Conservation (phyloP, 2,797 vertebrate species). For the Orestias chungarensis region DNA sequence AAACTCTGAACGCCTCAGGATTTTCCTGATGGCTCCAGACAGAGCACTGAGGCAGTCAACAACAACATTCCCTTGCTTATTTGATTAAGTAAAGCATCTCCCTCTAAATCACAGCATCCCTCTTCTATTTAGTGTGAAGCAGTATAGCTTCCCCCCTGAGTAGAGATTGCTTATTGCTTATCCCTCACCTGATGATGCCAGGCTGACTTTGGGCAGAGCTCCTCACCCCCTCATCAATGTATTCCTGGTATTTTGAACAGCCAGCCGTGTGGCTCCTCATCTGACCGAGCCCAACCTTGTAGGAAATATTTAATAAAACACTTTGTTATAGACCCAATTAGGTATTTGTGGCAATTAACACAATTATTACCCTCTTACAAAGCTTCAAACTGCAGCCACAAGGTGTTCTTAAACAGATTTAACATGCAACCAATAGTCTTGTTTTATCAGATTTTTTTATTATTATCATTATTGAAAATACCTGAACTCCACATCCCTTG, state of each 20-base stretch:
- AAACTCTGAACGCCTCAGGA: too few relatives aligned
- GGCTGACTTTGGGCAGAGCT: conserved; percentile 89
- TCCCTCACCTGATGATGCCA: conserved; percentile 82
- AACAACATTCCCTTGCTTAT: too few relatives aligned
- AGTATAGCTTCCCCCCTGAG: neutral
- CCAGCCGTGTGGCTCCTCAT: conserved; percentile 89
- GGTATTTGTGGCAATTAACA: neutral
- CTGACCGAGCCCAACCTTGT: conserved; percentile 89
- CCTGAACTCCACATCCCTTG: conserved; percentile 91
- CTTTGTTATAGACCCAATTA: neutral
- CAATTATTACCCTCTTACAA: neutral
- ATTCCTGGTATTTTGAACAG: conserved; percentile 94
- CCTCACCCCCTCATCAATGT: conserved; percentile 94
- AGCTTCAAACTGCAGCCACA: neutral
- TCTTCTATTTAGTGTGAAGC: neutral
- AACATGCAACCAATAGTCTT: neutral
- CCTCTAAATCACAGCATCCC: too few relatives aligned
- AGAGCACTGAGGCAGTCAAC: too few relatives aligned
- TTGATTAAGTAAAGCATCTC: too few relatives aligned
- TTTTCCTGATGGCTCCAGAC: too few relatives aligned
- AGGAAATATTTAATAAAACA: conserved; percentile 8
- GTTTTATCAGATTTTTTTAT: neutral
- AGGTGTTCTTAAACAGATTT: neutral
- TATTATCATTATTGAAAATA: conserved; percentile 61
- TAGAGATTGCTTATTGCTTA: neutral